These are phyloP conservation scores for Bufo gargarizans DNA, from an alignment of 2,113 vertebrate genomes.

Conservation along the genomic window DNA sequence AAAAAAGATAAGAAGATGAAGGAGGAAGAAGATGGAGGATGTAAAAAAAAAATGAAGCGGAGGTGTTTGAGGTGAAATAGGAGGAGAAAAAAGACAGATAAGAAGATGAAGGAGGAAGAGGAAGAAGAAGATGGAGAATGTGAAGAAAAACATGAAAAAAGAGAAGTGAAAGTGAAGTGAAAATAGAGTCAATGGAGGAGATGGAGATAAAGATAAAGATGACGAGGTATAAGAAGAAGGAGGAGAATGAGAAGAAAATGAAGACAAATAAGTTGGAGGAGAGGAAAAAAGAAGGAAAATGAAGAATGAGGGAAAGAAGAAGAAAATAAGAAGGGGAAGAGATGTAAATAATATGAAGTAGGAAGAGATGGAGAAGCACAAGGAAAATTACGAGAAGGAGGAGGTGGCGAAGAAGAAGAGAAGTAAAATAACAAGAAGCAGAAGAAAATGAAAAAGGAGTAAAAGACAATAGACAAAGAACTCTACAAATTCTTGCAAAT, in stretches of 20 bases:
- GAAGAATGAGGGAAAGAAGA: neutral
- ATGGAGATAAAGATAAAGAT: neutral
- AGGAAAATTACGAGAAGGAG: neutral
- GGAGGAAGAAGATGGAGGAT: too few relatives aligned
- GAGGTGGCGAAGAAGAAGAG: neutral
- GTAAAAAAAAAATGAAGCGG: too few relatives aligned
- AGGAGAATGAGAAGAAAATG: neutral
- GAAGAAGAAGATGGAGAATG: too few relatives aligned
- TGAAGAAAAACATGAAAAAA: too few relatives aligned
- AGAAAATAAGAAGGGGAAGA: neutral
- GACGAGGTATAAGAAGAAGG: neutral
- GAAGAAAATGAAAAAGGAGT: neutral
- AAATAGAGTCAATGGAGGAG: neutral
- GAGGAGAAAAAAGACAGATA: too few relatives aligned
- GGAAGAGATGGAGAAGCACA: neutral
- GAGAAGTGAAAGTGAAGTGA: neutral
- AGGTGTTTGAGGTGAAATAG: too few relatives aligned
- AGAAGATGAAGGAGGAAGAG: too few relatives aligned
- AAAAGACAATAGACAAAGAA: too few relatives aligned
- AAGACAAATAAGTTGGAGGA: neutral
- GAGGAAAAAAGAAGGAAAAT: neutral
- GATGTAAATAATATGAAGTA: neutral
- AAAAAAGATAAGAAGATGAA: too few relatives aligned
- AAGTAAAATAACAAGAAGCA: neutral
- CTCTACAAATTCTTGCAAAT: neutral